phyloP scores from a whole-genome alignment of 2,888 invertebrate species.

The Andrena minutula region DNA sequence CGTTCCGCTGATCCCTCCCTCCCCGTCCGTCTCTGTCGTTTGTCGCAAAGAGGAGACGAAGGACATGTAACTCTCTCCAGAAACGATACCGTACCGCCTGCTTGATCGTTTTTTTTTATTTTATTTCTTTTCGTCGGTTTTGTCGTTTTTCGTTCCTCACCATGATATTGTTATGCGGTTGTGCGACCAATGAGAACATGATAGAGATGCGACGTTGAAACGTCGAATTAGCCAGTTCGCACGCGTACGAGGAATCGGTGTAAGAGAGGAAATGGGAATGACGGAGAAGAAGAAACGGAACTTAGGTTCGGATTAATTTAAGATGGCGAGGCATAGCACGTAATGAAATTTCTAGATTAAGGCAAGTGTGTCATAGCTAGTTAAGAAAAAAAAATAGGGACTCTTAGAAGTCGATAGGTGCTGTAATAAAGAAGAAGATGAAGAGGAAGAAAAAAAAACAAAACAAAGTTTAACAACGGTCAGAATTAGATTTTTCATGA shows the following conservation, averaged over 20 bases:
- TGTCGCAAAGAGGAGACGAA: constrained; percentile 19
- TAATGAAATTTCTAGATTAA: constrained; percentile 84
- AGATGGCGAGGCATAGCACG: constrained; percentile 78
- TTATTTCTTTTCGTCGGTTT: constrained; percentile 7
- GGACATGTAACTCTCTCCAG: constrained; percentile 56
- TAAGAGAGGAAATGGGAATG: constrained; percentile 29
- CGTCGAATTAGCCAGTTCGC: constrained; percentile 51
- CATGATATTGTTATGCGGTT: constrained; percentile 60
- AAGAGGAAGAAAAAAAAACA: constrained; percentile 40
- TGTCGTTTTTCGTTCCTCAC: constrained; percentile 45
- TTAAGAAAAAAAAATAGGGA: constrained; percentile 77
- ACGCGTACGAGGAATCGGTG: constrained; percentile 60
- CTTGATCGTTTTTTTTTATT: constrained; percentile 21
- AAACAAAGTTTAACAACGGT: constrained; percentile 87
- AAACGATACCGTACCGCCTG: constrained; percentile 50
- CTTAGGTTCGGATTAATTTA: constrained; percentile 71
- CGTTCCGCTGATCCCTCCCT: constrained; percentile 9
- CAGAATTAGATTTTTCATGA: constrained; percentile 88
- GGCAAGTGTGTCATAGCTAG: constrained; percentile 86
- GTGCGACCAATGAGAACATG: constrained; percentile 54
- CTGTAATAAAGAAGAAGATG: constrained; percentile 85
- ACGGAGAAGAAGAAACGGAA: constrained; percentile 38
- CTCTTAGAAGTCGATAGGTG: constrained; percentile 86
- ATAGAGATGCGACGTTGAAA: constrained; percentile 39
- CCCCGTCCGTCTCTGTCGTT: constrained; percentile 44